Percentiles rank a stretch among this genome's conserved stretches.
Evolutionary conservation across 2,113 vertebrate species (phyloP).

Genomic region (Todiramphus chloris): DNA sequence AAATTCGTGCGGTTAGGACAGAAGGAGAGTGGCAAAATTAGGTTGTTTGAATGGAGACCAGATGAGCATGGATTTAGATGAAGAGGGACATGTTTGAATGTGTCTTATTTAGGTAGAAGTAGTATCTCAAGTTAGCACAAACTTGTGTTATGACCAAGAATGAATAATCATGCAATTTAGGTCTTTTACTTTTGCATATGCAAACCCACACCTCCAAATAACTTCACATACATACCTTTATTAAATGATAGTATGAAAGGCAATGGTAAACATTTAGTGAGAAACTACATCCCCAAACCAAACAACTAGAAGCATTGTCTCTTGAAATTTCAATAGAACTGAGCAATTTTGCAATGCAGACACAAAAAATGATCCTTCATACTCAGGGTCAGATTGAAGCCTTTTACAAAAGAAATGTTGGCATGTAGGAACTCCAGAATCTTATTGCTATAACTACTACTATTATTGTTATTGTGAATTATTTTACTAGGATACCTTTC

Average conservation of each 20-base stretch:
- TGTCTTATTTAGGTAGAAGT: background rate
- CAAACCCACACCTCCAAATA: background rate
- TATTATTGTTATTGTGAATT: background rate
- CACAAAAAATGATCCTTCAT: background rate
- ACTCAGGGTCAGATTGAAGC: background rate
- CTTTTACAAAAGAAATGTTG: background rate
- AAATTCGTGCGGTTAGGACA: background rate
- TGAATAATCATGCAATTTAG: accelerated
- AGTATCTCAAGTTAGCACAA: background rate
- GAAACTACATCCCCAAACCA: background rate
- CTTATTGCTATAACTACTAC: background rate
- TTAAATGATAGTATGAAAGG: background rate
- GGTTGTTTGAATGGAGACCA: background rate
- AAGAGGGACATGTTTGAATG: background rate
- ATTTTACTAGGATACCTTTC: background rate
- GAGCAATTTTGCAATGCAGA: background rate
- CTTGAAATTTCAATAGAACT: background rate
- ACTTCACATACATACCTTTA: background rate
- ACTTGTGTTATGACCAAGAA: background rate
- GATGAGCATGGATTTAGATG: background rate
- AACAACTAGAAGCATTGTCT: background rate
- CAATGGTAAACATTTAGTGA: background rate
- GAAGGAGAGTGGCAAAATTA: background rate
- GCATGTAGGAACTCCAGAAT: background rate
- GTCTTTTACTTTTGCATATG: background rate